A percentile compares a stretch with the other conserved stretches of the same genome.
phyloP scores from a whole-genome alignment of 2,113 vertebrate species.

The Menura novaehollandiae region DNA sequence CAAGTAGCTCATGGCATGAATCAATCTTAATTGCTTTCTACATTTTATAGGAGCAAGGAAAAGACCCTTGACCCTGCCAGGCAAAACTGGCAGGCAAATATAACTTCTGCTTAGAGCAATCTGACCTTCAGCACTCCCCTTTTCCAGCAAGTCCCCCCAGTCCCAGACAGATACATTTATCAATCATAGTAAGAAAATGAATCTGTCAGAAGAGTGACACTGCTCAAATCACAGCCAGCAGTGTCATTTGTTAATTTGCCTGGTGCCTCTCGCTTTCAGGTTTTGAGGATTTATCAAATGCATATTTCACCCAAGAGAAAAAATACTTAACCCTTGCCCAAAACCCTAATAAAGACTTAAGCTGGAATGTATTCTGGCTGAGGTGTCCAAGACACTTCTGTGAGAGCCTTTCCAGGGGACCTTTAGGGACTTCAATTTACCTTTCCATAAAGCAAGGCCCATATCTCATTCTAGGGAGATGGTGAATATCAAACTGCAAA shows the following conservation, averaged over 20 bases:
- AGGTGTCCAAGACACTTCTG: background rate
- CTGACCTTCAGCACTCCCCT: constrained; percentile 57
- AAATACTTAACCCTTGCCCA: background rate
- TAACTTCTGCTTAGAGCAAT: constrained; percentile 30
- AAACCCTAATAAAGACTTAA: background rate
- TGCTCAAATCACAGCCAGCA: background rate
- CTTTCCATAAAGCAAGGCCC: background rate
- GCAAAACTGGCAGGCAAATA: constrained; percentile 53
- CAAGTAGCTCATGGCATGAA: constrained; percentile 25
- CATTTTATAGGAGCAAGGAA: constrained; percentile 29
- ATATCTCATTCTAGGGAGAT: background rate
- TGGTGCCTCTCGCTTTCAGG: background rate
- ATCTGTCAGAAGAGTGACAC: background rate
- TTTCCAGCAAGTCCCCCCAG: constrained; percentile 30
- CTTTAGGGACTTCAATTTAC: background rate
- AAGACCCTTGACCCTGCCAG: constrained; percentile 49
- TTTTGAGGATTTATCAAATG: background rate
- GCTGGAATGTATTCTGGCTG: background rate
- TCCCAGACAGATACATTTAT: constrained; percentile 48
- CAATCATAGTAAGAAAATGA: constrained; percentile 32
- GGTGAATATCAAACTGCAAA: no score
- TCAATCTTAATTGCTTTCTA: constrained; percentile 66
- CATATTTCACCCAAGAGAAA: background rate
- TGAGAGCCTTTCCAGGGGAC: background rate
- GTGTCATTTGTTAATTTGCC: constrained; percentile 1